phyloP scores from a whole-genome alignment of 2,113 vertebrate species.

The Phoxinus phoxinus region DNA sequence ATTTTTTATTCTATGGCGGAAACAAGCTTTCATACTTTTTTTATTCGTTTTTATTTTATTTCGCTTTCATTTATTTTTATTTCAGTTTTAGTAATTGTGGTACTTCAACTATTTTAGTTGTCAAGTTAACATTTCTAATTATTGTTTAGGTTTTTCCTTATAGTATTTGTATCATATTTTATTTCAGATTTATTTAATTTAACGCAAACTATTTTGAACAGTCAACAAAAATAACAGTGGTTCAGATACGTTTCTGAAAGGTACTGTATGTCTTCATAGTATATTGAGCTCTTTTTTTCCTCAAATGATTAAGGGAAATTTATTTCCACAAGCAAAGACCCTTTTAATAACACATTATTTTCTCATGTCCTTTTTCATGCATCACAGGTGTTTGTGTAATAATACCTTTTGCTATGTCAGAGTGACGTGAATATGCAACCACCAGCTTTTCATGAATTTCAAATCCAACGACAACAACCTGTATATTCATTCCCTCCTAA shows the following conservation, averaged over 20 bases:
- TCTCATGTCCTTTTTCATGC: conserved; percentile 7
- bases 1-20: no score
- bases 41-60: neutral
- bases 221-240: neutral
- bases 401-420: neutral
- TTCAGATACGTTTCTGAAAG: neutral
- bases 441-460: conserved; percentile 32
- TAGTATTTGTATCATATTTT: neutral
- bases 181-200: neutral
- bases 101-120: neutral
- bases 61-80: neutral
- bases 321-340: neutral
- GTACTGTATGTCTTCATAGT: neutral
- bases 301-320: neutral
- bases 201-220: neutral
- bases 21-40: neutral
- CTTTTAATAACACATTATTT: neutral
- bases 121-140: neutral
- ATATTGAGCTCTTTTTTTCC: neutral
- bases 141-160: neutral
- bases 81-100: neutral
- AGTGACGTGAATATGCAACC: conserved; percentile 19
- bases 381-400: conserved; percentile 12
- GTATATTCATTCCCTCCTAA: conserved; percentile 2
- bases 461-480: conserved; percentile 25